These are phyloP conservation scores for Porites divaricata DNA, from an alignment of 92 coral and sea anemone species.

Conservation along the genomic window DNA sequence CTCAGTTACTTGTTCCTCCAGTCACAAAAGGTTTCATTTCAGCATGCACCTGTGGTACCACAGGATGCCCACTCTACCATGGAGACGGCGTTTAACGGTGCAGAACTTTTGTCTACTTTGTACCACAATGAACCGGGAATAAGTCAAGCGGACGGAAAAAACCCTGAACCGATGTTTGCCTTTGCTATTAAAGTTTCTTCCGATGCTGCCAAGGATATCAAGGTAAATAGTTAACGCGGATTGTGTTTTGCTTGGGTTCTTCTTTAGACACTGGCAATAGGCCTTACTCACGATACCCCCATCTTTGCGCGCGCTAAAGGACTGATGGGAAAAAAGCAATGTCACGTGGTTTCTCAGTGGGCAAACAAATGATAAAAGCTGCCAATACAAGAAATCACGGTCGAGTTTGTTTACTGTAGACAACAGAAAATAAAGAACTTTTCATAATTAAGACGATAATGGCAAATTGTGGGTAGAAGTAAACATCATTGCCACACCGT, in stretches of 20 bases:
- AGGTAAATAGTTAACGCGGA: slow-evolving; percentile 50
- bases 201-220: slow-evolving; percentile 80
- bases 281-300: too few species aligned
- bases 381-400: too few species aligned
- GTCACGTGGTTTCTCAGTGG: too few species aligned
- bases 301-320: too few species aligned
- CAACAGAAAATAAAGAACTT: too few species aligned
- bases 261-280: too few species aligned
- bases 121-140: slow-evolving; percentile 86
- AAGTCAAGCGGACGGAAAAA: slow-evolving; percentile 49
- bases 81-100: slow-evolving; percentile 91
- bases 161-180: slow-evolving; percentile 86
- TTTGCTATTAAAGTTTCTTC: slow-evolving; percentile 82
- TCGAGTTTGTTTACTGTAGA: too few species aligned
- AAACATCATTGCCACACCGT: too few species aligned
- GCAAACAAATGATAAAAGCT: too few species aligned
- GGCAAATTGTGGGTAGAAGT: too few species aligned
- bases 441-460: too few species aligned
- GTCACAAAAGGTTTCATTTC: slow-evolving; percentile 67
- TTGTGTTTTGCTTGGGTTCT: background rate
- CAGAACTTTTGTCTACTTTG: slow-evolving; percentile 92
- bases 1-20: slow-evolving; percentile 85
- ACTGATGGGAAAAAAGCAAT: too few species aligned
- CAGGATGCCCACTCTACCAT: slow-evolving; percentile 70
- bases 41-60: slow-evolving; percentile 85